Conservation (phyloP, 2,888 invertebrate genomes). For the Onchidella celtica region DNA sequence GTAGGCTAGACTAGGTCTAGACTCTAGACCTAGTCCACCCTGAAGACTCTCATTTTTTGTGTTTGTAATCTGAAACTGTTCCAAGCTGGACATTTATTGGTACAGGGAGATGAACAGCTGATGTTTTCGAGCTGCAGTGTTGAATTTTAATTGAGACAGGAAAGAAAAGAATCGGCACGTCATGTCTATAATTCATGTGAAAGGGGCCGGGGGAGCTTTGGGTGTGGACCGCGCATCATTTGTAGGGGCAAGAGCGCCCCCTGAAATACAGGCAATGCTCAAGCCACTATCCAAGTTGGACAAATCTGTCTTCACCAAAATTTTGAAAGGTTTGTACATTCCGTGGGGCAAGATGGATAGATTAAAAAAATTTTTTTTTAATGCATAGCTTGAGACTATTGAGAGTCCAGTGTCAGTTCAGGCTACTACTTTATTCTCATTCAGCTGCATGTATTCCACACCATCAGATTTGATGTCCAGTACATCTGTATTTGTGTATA, state of each 20-base stretch:
- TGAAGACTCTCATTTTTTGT: no score
- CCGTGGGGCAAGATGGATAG: no score
- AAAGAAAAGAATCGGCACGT: no score
- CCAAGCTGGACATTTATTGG: no score
- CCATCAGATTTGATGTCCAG: neutral
- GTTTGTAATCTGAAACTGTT: no score
- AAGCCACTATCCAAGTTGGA: slow-evolving; percentile 71
- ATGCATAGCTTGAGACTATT: neutral
- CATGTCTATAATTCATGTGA: slow-evolving; percentile 75
- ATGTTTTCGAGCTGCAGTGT: no score
- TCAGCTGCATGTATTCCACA: neutral
- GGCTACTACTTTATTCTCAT: neutral
- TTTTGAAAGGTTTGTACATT: slow-evolving; percentile 63
- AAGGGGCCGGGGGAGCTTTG: slow-evolving; percentile 66
- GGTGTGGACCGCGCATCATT: slow-evolving; percentile 72
- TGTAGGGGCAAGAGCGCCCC: slow-evolving; percentile 70
- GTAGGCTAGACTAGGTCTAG: no score
- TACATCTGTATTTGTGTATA: neutral
- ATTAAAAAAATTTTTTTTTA: neutral
- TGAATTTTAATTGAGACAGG: no score
- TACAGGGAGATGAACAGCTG: no score
- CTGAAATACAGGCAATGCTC: slow-evolving; percentile 70
- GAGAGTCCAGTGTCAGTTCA: neutral
- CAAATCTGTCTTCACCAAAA: slow-evolving; percentile 68
- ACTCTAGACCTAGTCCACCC: no score